Percentiles rank a stretch among this genome's conserved stretches.
phyloP scores from a whole-genome alignment of 2,113 vertebrate species.

The Macaca fascicularis region T2T-MFA8v1.1 NC_088388.1:111503001-111503500 shows the following conservation, averaged over 20 bases:
- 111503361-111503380: not conserved
- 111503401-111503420: not conserved
- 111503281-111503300: not conserved
- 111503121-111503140: not conserved
- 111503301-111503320: not conserved
- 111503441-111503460: not conserved
- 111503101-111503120: not conserved
- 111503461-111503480: not conserved
- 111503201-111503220: not conserved
- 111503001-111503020: slow-evolving; percentile 46
- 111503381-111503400: not conserved
- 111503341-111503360: not conserved
- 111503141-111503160: not conserved
- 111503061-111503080: not conserved
- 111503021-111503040: slow-evolving; percentile 23
- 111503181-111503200: not conserved
- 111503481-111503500: not conserved
- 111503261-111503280: not conserved
- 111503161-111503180: not conserved
- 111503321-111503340: not conserved
- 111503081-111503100: not conserved
- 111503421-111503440: not conserved
- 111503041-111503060: not conserved
- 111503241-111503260: not conserved
- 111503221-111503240: not conserved